A percentile compares a stretch with the other conserved stretches of the same genome.
These are phyloP conservation scores for Lepidocolaptes lacrymiger DNA, from an alignment of 2,797 vertebrate genomes.

Conservation along the genomic window DNA sequence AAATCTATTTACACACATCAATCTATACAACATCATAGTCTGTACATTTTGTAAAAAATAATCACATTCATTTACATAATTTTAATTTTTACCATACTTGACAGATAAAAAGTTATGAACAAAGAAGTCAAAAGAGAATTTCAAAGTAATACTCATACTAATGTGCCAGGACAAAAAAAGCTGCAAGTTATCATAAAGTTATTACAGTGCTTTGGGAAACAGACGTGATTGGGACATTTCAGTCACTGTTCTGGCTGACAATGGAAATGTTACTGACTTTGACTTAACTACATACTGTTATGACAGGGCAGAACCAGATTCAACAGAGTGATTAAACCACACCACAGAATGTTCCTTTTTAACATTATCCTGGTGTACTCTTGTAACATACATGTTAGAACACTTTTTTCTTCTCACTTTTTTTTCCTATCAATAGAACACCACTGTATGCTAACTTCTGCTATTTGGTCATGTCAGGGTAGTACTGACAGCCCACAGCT, in stretches of 20 bases:
- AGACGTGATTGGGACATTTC: neutral
- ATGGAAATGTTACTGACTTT: neutral
- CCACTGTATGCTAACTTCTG: neutral
- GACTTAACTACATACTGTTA: neutral
- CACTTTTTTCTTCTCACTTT: neutral
- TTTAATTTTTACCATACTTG: slow-evolving; percentile 12
- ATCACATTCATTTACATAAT: slow-evolving; percentile 59
- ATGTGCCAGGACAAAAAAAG: neutral
- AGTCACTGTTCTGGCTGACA: neutral
- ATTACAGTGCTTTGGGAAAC: neutral
- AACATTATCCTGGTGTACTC: neutral
- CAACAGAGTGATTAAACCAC: neutral
- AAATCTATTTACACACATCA: slow-evolving; percentile 58
- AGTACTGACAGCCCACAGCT: neutral
- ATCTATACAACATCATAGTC: slow-evolving; percentile 52
- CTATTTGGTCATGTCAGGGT: neutral
- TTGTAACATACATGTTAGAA: neutral
- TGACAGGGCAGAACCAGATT: neutral
- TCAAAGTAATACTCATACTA: neutral
- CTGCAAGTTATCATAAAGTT: neutral
- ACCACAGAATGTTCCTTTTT: neutral
- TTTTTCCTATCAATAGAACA: neutral
- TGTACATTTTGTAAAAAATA: slow-evolving; percentile 67
- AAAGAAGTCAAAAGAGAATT: neutral
- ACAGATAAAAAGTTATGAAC: neutral